Base-by-base conservation (phyloP, 2,797 vertebrate species). In the Nothura maculosa region DNA sequence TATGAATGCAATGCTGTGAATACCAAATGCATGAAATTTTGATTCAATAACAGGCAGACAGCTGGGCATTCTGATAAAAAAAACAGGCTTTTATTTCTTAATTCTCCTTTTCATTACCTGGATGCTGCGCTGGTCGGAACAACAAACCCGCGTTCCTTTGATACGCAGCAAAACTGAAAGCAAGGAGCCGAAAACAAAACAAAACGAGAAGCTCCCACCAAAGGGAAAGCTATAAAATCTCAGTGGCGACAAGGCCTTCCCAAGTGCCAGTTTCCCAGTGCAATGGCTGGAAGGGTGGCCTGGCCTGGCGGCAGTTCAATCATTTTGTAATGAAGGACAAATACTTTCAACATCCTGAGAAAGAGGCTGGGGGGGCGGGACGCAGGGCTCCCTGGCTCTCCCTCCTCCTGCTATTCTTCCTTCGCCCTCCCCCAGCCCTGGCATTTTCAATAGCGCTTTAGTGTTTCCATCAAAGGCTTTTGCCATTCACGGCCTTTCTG, bases 341-440 rank as follows among this genome's bases (percentile, higher is more conserved):
- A 94, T 93, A 96, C 94, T 96, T 95, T 96, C 95, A 96, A 96
- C 94, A 96, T 95, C 95, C 93, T 95, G 93, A 96, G 94, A 96
- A 96, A 94, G 83, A 86, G 88, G 94, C 91, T 5, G 84, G 92
- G 82, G 78, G 66, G 36, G 40, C 78, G 92, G 95, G 80, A 89
- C 40, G 6, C 89, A 94, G 13, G 21, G 93, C 94, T 94, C 81
- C 85, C 93, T 91, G 82, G 90, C 93, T 81, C 94, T 86, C 91
- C 90, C 91, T 85, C 95, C 95, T 91, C 91, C 84, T 92, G 91
- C 90, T 95, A 93, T 96, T 96, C 95, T 96, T 89, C 69, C 94
- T 80, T 88, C 90, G 88, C 91, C 93, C 95, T 93, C 81, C 96
- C 95, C 95, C 85, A 81, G 91, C 91, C 89, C 85, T 62, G 28